These are phyloP conservation scores for Corythucha ciliata DNA, from an alignment of 2,888 invertebrate genomes.

Conservation along the genomic window DNA sequence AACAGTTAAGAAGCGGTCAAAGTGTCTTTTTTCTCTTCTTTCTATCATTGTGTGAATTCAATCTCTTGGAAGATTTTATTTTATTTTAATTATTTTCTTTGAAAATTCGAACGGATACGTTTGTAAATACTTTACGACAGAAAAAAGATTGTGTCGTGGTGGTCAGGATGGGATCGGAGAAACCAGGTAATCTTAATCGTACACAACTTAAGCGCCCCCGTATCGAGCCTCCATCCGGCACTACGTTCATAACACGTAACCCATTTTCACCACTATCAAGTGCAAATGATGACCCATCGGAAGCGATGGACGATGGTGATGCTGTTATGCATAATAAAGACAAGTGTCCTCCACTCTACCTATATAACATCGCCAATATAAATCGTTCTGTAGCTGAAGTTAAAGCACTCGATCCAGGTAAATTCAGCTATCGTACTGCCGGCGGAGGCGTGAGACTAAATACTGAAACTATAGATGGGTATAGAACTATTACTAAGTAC, in stretches of 20 bases:
- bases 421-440: slow-evolving; percentile 16
- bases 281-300: neutral
- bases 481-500: slow-evolving; percentile 6
- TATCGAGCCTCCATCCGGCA: slow-evolving; percentile 1
- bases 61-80: too few relatives aligned
- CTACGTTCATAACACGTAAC: slow-evolving; percentile 2
- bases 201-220: slow-evolving; percentile 17
- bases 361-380: slow-evolving; percentile 12
- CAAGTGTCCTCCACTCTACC: slow-evolving; percentile 11
- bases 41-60: too few relatives aligned
- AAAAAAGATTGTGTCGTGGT: too few relatives aligned
- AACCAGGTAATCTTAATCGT: slow-evolving; percentile 1
- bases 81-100: too few relatives aligned
- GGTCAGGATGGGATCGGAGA: neutral
- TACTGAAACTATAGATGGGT: slow-evolving; percentile 15
- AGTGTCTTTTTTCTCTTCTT: too few relatives aligned
- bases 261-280: neutral
- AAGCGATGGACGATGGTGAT: slow-evolving; percentile 4
- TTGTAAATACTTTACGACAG: too few relatives aligned
- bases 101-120: too few relatives aligned
- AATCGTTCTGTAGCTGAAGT: slow-evolving; percentile 3
- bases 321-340: too few relatives aligned
- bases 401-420: slow-evolving; percentile 34
- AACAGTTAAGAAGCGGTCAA: too few relatives aligned
- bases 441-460: slow-evolving; percentile 4